Conservation (phyloP, 2,888 invertebrate species). For the Drosophila merina region DNA sequence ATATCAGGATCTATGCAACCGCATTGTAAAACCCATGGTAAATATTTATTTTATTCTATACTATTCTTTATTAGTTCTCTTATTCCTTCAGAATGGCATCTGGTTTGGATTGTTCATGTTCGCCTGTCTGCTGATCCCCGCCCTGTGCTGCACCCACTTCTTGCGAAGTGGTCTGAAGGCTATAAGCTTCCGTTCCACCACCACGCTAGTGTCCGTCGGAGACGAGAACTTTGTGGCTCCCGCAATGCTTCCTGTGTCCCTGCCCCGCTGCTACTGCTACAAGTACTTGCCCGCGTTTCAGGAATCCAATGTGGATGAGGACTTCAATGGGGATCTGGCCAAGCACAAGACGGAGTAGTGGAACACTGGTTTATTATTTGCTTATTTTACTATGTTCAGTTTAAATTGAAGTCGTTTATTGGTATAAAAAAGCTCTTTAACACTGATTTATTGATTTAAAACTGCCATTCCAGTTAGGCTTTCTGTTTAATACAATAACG, state of each 20-base stretch:
- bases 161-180: slow-evolving; percentile 86
- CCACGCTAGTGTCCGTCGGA: not conserved
- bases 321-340: not conserved
- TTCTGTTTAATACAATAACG: no score
- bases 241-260: slow-evolving; percentile 2
- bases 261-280: slow-evolving; percentile 7
- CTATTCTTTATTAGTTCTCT: not conserved
- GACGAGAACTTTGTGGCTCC: slow-evolving; percentile 13
- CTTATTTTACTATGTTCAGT: no score
- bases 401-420: no score
- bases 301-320: slow-evolving; percentile 8
- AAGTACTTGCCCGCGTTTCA: slow-evolving; percentile 10
- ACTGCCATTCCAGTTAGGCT: no score
- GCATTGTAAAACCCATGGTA: slow-evolving; percentile 92
- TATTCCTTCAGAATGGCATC: slow-evolving; percentile 90
- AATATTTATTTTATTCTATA: slow-evolving; percentile 81
- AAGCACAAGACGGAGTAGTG: slow-evolving; percentile 17
- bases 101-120: slow-evolving; percentile 95
- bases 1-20: slow-evolving; percentile 88
- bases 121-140: slow-evolving; percentile 91
- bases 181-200: slow-evolving; percentile 84
- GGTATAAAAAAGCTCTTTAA: no score
- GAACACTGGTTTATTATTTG: not conserved
- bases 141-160: slow-evolving; percentile 90
- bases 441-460: no score